phyloP scores from a whole-genome alignment of 2,113 vertebrate genomes.

The Scopus umbretta region DNA sequence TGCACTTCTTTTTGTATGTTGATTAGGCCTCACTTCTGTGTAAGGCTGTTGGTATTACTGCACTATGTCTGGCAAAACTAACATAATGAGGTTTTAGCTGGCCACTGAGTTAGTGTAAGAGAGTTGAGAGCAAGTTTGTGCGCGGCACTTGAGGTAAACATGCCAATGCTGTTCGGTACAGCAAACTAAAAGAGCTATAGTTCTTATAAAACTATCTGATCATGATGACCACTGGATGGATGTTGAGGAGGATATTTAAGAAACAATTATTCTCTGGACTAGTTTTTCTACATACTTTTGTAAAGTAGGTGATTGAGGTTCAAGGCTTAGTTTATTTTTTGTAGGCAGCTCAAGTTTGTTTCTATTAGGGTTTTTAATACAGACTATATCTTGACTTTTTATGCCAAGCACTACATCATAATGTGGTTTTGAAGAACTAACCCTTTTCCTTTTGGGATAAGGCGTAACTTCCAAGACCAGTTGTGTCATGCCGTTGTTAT shows the following conservation, averaged over 20 bases:
- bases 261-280: background rate
- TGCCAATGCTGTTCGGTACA: background rate
- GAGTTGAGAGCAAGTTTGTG: background rate
- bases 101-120: fast-evolving
- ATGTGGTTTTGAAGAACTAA: background rate
- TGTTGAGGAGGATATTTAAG: background rate
- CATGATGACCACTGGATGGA: background rate
- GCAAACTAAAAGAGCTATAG: background rate
- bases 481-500: background rate
- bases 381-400: background rate
- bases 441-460: background rate
- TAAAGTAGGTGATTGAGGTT: background rate
- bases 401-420: background rate
- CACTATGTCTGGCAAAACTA: background rate
- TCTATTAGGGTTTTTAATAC: background rate
- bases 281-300: background rate
- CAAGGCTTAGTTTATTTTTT: background rate
- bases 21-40: background rate
- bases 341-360: background rate
- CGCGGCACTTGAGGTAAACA: background rate
- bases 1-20: background rate
- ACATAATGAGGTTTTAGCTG: background rate
- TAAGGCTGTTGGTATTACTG: background rate
- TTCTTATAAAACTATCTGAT: background rate
- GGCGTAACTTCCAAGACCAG: background rate